Percentiles rank a stretch among this genome's conserved stretches.
phyloP scores from a whole-genome alignment of 2,888 invertebrate genomes.

The Phalera bucephala region DNA sequence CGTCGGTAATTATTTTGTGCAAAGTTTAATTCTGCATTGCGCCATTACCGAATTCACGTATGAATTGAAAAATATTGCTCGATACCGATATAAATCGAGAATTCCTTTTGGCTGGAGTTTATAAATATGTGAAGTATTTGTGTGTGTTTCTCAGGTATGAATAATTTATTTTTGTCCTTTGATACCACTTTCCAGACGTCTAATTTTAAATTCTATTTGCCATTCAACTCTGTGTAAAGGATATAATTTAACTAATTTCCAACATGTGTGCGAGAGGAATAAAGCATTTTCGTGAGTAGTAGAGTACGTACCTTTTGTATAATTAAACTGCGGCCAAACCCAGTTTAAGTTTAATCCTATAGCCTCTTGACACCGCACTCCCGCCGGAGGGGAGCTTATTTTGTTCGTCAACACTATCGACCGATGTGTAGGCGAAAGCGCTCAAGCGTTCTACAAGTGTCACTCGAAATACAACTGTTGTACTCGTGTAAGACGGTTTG shows the following conservation, averaged over 20 bases:
- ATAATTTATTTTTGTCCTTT: conserved; percentile 45
- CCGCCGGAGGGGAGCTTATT: conserved; percentile 75
- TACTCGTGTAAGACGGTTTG: conserved; percentile 50
- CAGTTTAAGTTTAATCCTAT: conserved; percentile 82
- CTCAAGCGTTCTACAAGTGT: conserved; percentile 58
- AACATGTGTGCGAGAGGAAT: conserved; percentile 61
- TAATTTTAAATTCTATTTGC: conserved; percentile 69
- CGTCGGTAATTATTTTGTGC: conserved; percentile 48
- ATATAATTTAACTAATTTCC: conserved; percentile 74
- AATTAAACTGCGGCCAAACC: conserved; percentile 80
- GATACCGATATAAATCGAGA: conserved; percentile 34
- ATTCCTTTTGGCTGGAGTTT: conserved; percentile 16
- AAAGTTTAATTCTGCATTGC: conserved; percentile 64
- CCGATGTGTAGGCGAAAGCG: conserved; percentile 70
- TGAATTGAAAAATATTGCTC: conserved; percentile 46
- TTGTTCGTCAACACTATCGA: conserved; percentile 81
- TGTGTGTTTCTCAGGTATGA: conserved; percentile 33
- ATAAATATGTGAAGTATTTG: conserved; percentile 16
- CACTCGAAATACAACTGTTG: conserved; percentile 61
- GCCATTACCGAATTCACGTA: conserved; percentile 48
- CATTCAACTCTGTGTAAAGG: conserved; percentile 58
- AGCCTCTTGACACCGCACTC: conserved; percentile 81
- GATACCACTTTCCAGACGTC: conserved; percentile 53
- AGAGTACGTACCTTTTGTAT: conserved; percentile 75
- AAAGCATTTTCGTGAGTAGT: conserved; percentile 62